Percentiles rank a stretch among this genome's conserved stretches.
phyloP scores from a whole-genome alignment of 2,888 invertebrate species.

The Zaprionus obscuricornis region DNA sequence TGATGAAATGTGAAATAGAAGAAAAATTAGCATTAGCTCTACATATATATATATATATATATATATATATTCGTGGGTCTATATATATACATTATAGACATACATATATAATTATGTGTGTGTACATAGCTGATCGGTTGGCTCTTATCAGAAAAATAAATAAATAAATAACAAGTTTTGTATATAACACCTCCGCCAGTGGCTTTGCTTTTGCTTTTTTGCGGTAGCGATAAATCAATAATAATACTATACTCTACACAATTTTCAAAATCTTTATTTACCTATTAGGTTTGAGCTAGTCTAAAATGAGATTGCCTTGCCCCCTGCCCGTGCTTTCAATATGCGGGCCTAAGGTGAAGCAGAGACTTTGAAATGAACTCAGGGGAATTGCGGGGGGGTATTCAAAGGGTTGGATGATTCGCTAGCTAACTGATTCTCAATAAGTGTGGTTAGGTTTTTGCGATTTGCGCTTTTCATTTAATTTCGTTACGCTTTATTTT shows the following conservation, averaged over 20 bases:
- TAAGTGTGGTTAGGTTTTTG: constrained; percentile 69
- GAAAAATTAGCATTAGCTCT: constrained; percentile 70
- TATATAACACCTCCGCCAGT: constrained; percentile 67
- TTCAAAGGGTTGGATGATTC: constrained; percentile 1
- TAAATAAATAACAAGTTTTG: constrained; percentile 68
- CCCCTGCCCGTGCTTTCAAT: too few relatives aligned
- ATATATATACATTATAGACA: constrained; percentile 26
- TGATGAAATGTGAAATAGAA: constrained; percentile 49
- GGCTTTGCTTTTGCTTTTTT: too few relatives aligned
- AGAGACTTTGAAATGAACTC: not conserved
- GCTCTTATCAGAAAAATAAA: constrained; percentile 76
- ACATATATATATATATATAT: too few relatives aligned
- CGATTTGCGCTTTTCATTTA: constrained; percentile 71
- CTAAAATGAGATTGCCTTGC: too few relatives aligned
- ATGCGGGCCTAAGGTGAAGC: not conserved
- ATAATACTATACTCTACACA: constrained; percentile 61
- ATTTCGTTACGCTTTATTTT: constrained; percentile 63
- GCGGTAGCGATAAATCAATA: constrained; percentile 70
- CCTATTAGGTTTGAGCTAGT: constrained; percentile 43
- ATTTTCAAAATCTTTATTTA: constrained; percentile 63
- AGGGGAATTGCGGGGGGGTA: not conserved
- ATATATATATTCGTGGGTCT: too few relatives aligned
- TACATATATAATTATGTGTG: constrained; percentile 6
- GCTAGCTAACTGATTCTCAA: constrained; percentile 34
- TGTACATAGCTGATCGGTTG: constrained; percentile 16